phyloP scores from a whole-genome alignment of 2,113 vertebrate species.

The Saimiri boliviensis region DNA sequence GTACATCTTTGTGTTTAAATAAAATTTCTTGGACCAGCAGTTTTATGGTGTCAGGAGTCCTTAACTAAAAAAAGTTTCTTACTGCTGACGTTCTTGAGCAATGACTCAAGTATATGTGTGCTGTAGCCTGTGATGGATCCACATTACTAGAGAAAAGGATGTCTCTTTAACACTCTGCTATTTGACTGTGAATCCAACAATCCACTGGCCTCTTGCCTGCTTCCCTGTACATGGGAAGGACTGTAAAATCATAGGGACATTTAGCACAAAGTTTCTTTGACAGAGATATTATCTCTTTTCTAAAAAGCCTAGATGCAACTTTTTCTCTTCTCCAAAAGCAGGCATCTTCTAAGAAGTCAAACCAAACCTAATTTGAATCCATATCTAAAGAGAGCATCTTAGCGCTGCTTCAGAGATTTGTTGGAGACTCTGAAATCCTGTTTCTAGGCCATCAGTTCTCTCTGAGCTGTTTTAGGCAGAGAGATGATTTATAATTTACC shows the following conservation, averaged over 20 bases:
- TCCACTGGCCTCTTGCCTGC: background rate
- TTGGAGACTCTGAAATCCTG: background rate
- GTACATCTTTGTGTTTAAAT: background rate
- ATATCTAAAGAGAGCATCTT: constrained; percentile 11
- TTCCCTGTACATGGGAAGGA: background rate
- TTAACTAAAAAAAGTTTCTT: background rate
- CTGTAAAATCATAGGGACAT: background rate
- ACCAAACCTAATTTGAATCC: background rate
- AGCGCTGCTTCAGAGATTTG: background rate
- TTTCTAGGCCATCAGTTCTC: background rate
- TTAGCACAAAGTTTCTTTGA: background rate
- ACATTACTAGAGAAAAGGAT: background rate
- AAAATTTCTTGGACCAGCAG: background rate
- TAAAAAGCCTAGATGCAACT: background rate
- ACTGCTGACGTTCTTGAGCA: background rate
- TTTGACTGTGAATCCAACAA: background rate
- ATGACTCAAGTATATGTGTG: background rate
- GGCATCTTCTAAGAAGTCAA: background rate
- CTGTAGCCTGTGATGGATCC: rapidly evolving
- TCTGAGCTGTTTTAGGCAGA: background rate
- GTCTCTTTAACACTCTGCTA: background rate
- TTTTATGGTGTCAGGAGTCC: background rate
- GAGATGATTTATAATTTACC: too few species aligned
- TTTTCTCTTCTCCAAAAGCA: background rate
- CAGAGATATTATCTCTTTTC: background rate